Percentiles rank a stretch among this genome's conserved stretches.
Conservation (phyloP, 1,140 invertebrate species). For the Papilio dardanus region DNA sequence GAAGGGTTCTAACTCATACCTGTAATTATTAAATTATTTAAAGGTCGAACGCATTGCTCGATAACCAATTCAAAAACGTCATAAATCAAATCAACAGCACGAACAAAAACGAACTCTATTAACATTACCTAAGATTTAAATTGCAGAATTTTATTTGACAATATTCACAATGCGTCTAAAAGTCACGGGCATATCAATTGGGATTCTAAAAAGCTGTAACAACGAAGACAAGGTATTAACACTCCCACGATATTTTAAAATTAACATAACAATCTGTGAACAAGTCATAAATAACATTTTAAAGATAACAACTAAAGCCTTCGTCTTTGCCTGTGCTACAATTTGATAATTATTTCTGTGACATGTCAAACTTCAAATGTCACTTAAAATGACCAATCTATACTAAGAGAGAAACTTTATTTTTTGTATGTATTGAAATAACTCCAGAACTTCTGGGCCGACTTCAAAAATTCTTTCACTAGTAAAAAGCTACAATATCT, state of each 20-base stretch:
- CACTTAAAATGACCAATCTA: not conserved
- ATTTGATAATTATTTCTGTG: not conserved
- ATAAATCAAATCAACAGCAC: not conserved
- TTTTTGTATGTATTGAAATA: too few relatives aligned
- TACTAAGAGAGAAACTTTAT: too few relatives aligned
- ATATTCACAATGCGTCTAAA: not conserved
- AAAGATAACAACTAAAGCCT: conserved; percentile 25
- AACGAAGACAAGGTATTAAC: conserved; percentile 31
- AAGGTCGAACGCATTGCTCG: conserved; percentile 15
- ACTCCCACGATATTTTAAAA: conserved; percentile 32
- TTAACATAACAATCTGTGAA: conserved; percentile 47
- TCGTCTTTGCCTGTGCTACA: not conserved
- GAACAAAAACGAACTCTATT: not conserved
- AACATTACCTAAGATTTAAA: not conserved
- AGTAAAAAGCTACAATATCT: too few relatives aligned
- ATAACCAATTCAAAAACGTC: not conserved
- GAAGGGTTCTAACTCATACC: conserved; percentile 18
- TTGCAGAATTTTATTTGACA: not conserved
- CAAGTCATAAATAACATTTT: conserved; percentile 44
- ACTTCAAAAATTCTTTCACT: too few relatives aligned
- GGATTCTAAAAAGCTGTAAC: conserved; percentile 30
- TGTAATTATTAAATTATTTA: conserved; percentile 24
- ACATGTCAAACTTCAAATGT: not conserved
- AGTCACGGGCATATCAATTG: conserved; percentile 25
- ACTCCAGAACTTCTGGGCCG: too few relatives aligned